Conservation (phyloP, 1,140 invertebrate genomes). For the Pseudomyrmex dendroicus region DNA sequence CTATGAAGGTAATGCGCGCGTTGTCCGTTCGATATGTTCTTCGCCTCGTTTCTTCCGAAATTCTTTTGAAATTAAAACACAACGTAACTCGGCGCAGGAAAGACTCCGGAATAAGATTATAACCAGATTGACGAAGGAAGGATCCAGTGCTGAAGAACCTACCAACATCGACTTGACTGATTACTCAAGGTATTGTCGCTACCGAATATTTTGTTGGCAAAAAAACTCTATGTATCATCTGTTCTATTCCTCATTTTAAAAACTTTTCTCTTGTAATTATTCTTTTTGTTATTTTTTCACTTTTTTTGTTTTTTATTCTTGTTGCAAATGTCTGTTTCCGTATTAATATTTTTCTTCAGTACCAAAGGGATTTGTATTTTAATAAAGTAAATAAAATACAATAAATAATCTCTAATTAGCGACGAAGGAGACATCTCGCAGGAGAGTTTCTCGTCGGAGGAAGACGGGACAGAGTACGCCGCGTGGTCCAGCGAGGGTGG, state of each 20-base stretch:
- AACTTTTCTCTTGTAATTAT: not conserved
- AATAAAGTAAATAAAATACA: not conserved
- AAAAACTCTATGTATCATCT: not conserved
- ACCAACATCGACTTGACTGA: constrained; percentile 93
- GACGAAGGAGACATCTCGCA: constrained; percentile 91
- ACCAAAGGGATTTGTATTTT: too few relatives aligned
- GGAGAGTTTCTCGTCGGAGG: constrained; percentile 87
- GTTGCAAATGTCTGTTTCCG: too few relatives aligned
- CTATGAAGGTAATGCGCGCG: constrained; percentile 88
- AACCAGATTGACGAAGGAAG: constrained; percentile 91
- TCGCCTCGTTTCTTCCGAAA: not conserved
- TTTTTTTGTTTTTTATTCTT: too few relatives aligned
- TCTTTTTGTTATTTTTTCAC: too few relatives aligned
- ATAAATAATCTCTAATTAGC: constrained; percentile 80
- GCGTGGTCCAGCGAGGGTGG: constrained; percentile 60
- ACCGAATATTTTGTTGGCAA: not conserved
- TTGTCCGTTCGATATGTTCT: not conserved
- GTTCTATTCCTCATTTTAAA: not conserved
- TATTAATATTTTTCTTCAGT: too few relatives aligned
- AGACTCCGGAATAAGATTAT: constrained; percentile 92
- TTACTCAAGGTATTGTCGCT: constrained; percentile 90
- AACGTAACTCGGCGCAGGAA: constrained; percentile 86
- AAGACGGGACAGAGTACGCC: constrained; percentile 73
- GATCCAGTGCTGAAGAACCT: constrained; percentile 94
- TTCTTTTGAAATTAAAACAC: constrained; percentile 38